phyloP scores from a whole-genome alignment of 2,113 vertebrate species.

The Scomber colias region DNA sequence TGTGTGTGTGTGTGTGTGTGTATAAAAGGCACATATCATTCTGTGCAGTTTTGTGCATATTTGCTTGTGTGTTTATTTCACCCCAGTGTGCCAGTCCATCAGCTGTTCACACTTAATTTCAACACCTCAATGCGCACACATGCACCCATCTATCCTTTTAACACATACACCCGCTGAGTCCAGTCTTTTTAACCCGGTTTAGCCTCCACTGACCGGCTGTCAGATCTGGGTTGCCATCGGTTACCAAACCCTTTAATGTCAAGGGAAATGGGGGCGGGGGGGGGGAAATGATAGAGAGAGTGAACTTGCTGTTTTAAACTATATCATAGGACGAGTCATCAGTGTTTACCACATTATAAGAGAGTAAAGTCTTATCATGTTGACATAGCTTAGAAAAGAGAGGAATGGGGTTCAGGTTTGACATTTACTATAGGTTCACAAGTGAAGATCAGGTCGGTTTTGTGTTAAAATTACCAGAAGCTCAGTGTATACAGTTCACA shows the following conservation, averaged over 20 bases:
- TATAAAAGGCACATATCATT: not conserved
- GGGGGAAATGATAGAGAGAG: too few species aligned
- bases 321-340: not conserved
- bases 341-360: not conserved
- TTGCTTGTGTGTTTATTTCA: not conserved
- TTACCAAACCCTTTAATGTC: conserved; percentile 30
- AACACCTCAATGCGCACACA: conserved; percentile 19
- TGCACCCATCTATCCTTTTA: conserved; percentile 14
- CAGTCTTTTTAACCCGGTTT: conserved; percentile 56
- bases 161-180: conserved; percentile 17
- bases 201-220: conserved; percentile 56
- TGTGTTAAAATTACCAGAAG: not conserved
- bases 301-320: conserved; percentile 46
- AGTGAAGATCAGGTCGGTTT: too few species aligned
- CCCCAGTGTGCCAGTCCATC: conserved; percentile 26
- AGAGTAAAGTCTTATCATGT: not conserved
- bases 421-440: too few species aligned
- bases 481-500: not conserved
- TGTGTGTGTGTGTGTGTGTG: conserved; percentile 1
- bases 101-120: conserved; percentile 43
- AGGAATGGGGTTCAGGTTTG: too few species aligned
- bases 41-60: not conserved
- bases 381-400: conserved; percentile 1
- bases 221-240: conserved; percentile 47
- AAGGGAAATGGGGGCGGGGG: conserved; percentile 10